These are phyloP conservation scores for Ectemnius lituratus DNA, from an alignment of 2,888 invertebrate species.

Conservation along the genomic window DNA sequence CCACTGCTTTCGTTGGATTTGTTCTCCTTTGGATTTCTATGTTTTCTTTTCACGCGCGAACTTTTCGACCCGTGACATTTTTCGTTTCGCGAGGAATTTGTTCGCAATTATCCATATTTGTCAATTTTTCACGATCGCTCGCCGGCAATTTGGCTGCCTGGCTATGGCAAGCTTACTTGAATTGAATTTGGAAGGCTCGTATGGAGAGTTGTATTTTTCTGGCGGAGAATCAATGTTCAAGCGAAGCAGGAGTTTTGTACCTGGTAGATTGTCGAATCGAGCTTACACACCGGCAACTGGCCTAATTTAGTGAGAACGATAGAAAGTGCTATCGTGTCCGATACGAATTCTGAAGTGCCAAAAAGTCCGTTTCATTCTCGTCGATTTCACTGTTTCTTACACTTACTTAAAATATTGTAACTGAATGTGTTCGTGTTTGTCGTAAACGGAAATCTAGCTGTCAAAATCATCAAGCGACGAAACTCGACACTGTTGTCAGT, in stretches of 20 bases:
- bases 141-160: no score
- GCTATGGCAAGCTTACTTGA: no score
- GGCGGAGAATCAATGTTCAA: constrained; percentile 21
- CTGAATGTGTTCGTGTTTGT: constrained; percentile 57
- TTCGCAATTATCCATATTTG: not conserved
- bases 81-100: no score
- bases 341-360: constrained; percentile 48
- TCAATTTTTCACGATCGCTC: not conserved
- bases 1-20: no score
- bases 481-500: not conserved
- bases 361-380: constrained; percentile 44
- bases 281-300: constrained; percentile 56
- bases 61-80: no score
- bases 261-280: constrained; percentile 54
- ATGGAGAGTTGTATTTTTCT: constrained; percentile 34
- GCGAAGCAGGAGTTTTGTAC: constrained; percentile 39
- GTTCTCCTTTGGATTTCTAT: no score
- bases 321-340: constrained; percentile 35
- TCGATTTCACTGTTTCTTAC: constrained; percentile 42
- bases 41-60: no score
- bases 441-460: constrained; percentile 12
- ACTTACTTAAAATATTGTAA: constrained; percentile 33
- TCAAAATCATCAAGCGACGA: constrained; percentile 5
- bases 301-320: constrained; percentile 47
- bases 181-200: constrained; percentile 22